These are phyloP conservation scores for Puma concolor DNA, from an alignment of 2,113 vertebrate genomes.

Conservation along the genomic window DNA sequence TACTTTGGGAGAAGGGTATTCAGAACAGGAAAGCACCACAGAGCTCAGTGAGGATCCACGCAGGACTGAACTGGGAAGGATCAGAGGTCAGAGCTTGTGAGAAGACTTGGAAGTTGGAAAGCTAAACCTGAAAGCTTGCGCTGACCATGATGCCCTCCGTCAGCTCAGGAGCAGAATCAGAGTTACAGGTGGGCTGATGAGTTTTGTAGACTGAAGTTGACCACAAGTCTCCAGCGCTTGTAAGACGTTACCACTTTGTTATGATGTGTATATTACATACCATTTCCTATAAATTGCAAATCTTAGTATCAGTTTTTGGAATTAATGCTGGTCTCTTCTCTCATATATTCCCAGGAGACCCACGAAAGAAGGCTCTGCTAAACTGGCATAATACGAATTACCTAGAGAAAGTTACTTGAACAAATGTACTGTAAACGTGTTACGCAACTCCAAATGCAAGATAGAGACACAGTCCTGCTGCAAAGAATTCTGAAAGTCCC, in stretches of 20 bases:
- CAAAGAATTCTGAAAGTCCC: neutral
- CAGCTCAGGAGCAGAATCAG: neutral
- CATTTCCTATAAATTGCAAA: neutral
- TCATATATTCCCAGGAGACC: neutral
- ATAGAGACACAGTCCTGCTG: neutral
- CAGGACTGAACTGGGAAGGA: neutral
- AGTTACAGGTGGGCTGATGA: neutral
- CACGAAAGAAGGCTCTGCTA: neutral
- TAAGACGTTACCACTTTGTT: neutral
- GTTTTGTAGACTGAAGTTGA: neutral
- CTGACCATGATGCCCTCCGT: neutral
- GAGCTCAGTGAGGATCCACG: neutral
- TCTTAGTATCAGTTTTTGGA: neutral
- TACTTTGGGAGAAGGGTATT: neutral
- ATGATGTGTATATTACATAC: neutral
- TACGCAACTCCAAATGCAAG: neutral
- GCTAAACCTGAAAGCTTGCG: neutral
- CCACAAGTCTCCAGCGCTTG: neutral
- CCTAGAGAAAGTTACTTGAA: neutral
- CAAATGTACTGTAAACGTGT: neutral
- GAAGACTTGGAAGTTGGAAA: neutral
- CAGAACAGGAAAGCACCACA: neutral
- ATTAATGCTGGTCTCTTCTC: neutral
- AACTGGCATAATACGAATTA: neutral
- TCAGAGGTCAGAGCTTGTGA: neutral